phyloP scores from a whole-genome alignment of 2,797 vertebrate genomes.

The Podargus strigoides region DNA sequence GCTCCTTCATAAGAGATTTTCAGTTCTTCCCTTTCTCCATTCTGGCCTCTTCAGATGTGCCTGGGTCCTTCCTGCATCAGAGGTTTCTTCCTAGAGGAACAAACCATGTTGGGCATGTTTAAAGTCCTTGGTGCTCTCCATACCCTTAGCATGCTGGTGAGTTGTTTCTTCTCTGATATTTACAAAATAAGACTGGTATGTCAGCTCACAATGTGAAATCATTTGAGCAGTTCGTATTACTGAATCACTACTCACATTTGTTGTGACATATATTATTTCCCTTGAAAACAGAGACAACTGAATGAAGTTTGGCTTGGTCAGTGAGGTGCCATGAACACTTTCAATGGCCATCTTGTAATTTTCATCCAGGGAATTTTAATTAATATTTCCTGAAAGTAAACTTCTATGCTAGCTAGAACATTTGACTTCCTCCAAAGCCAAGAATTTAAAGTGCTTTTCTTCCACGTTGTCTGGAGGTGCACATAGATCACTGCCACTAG shows the following conservation, averaged over 20 bases:
- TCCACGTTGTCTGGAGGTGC: constrained; percentile 33
- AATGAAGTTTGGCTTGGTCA: not conserved
- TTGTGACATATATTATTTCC: constrained; percentile 11
- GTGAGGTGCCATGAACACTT: not conserved
- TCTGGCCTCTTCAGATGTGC: not conserved
- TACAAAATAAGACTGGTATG: not conserved
- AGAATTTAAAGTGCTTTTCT: constrained; percentile 44
- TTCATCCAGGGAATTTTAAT: constrained; percentile 30
- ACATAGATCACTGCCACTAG: constrained; percentile 12
- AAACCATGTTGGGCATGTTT: not conserved
- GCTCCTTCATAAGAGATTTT: not conserved
- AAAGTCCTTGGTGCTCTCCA: constrained; percentile 1
- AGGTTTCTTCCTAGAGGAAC: not conserved
- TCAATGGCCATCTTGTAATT: constrained; percentile 20
- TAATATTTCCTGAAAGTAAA: constrained; percentile 37
- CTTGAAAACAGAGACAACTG: not conserved
- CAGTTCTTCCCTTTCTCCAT: not conserved
- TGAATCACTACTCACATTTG: not conserved
- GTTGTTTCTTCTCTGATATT: not conserved
- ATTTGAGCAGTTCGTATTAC: not conserved
- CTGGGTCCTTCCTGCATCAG: not conserved
- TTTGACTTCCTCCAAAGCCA: constrained; percentile 20
- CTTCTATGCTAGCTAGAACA: not conserved
- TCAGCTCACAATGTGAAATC: not conserved
- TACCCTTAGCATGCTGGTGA: not conserved